These are phyloP conservation scores for Papilio gigon DNA, from an alignment of 2,888 invertebrate genomes.

Conservation along the genomic window DNA sequence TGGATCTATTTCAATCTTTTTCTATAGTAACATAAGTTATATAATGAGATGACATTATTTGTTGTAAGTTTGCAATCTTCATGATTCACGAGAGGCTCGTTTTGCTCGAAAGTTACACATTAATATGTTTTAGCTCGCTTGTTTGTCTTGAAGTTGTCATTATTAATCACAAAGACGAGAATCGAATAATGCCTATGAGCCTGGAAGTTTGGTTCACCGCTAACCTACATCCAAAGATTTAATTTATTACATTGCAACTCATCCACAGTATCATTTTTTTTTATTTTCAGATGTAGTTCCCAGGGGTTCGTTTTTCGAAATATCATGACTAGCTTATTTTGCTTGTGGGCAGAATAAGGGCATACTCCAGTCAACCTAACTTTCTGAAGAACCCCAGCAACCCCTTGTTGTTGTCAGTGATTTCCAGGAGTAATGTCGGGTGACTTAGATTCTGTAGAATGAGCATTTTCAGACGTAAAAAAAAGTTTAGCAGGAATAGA, in stretches of 20 bases:
- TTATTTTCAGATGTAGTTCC: too few species aligned
- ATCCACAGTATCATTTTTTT: background rate
- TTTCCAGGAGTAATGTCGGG: too few species aligned
- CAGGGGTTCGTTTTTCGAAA: too few species aligned
- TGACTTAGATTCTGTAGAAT: too few species aligned
- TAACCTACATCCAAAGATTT: background rate
- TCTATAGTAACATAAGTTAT: background rate
- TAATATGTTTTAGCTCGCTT: slow-evolving; percentile 15
- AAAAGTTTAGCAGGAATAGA: background rate
- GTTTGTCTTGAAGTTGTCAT: slow-evolving; percentile 7
- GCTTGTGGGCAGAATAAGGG: too few species aligned
- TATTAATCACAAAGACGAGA: slow-evolving; percentile 4
- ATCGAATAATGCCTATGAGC: background rate
- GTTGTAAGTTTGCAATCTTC: slow-evolving; percentile 19
- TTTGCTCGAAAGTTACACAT: slow-evolving; percentile 22
- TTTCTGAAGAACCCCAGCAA: too few species aligned
- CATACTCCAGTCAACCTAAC: too few species aligned
- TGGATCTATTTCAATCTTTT: background rate
- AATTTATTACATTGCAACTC: background rate
- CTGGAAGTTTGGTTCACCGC: background rate
- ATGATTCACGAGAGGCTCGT: slow-evolving; percentile 37
- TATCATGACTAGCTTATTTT: too few species aligned
- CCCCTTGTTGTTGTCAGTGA: too few species aligned
- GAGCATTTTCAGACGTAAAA: background rate
- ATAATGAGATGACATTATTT: background rate